phyloP scores from a whole-genome alignment of 2,113 vertebrate genomes.

The Phalacrocorax brasilianus region DNA sequence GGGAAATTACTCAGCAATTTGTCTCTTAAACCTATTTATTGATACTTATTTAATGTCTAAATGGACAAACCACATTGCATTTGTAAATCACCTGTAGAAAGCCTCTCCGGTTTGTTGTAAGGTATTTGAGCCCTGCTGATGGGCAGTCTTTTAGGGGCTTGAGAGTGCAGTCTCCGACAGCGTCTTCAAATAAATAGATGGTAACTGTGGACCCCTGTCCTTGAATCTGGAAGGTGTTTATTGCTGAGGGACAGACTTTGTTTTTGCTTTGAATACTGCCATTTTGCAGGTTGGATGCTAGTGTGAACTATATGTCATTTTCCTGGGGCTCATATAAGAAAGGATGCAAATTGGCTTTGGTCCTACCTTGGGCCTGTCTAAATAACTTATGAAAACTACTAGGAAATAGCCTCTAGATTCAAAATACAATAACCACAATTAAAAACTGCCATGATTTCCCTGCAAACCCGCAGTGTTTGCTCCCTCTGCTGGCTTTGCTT shows the following conservation, averaged over 20 bases:
- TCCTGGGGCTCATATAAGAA: background rate
- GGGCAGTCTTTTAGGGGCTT: background rate
- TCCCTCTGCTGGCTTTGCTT: constrained; percentile 39
- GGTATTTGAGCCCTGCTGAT: background rate
- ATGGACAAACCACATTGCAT: background rate
- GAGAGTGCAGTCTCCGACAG: background rate
- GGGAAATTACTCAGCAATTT: background rate
- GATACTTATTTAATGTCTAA: background rate
- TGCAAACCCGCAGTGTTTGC: background rate
- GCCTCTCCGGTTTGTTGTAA: background rate
- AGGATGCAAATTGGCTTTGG: background rate
- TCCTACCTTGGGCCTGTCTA: background rate
- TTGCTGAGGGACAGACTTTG: background rate
- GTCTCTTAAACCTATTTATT: background rate
- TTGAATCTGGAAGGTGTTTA: background rate
- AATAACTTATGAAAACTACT: background rate
- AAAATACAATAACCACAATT: background rate
- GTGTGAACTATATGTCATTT: fast-evolving
- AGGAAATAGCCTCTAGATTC: background rate
- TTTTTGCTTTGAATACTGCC: background rate
- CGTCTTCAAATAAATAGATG: background rate
- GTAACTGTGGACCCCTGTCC: background rate
- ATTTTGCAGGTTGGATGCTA: background rate
- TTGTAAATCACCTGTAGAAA: background rate
- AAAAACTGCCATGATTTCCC: fast-evolving